Base-by-base conservation (phyloP, 2,113 vertebrate species). In the Steatornis caripensis region DNA sequence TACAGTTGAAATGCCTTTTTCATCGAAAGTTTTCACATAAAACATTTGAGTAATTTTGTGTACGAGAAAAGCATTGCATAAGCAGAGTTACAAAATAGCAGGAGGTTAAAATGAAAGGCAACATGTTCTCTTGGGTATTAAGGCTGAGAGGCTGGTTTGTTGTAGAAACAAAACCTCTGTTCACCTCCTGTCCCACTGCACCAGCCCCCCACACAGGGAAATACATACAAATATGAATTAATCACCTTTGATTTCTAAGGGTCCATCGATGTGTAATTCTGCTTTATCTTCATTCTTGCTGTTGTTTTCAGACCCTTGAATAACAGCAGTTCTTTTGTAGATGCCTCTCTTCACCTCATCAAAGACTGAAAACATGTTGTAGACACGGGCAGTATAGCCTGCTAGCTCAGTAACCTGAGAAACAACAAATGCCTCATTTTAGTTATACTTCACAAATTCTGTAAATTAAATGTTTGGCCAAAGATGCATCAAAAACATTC, bases 351-450 rank as follows among this genome's bases (percentile, higher is more conserved):
- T 99, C 46, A 99, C 99, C 90, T 99, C 99, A 49, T 99, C 99
- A 53, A 99, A 99, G 91, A 99, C 99, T 68, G 97, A 97, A 87
- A 99, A 99, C 99, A 99, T 99, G 96, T 99, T 99, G 97, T 99
- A 98, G 43, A 99, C 99, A 24, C 99, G 98, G 30, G 99, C 99
- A 0, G 99, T 99, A 96, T 99, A 99, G 48, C 99, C 99, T 55
- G 99, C 99, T 97, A 99, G 97, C 96, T 99, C 99, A 24, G 99
- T 99, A 95, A 99, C 97, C 99, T 99, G 96, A 75, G 48, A 82
- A 90, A 94, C 53, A 97, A 94, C 93, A 96, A 97, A 91, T 2
- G 0, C 29, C 30, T 61, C 76, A 12, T 60, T 84, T 76, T 79
- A 94, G 78, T 65, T 32, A 23, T 1, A 75, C 26, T 66, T 48